A percentile compares a stretch with the other conserved stretches of the same genome.
Conservation (phyloP, 2,113 vertebrate genomes). For the Lucifuga dentata region DNA sequence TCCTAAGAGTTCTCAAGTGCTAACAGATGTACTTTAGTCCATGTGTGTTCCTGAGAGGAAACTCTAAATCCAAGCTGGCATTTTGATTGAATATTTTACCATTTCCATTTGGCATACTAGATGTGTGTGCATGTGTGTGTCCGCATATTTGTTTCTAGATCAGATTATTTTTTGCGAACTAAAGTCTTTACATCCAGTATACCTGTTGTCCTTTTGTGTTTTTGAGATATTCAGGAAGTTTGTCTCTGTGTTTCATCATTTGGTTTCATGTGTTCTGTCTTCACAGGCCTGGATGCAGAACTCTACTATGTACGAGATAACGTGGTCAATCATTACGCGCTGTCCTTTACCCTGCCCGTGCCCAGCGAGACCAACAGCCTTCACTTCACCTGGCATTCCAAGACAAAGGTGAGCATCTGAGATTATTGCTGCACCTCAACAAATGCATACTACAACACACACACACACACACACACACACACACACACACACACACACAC, state of each 20-base stretch:
- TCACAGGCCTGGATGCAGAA: conserved; percentile 94
- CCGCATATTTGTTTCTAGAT: not conserved
- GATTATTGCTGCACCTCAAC: too few species aligned
- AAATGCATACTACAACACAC: not conserved
- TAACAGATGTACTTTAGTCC: conserved; percentile 63
- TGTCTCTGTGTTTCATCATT: not conserved
- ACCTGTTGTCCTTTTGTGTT: not conserved
- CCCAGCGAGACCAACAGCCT: conserved; percentile 95
- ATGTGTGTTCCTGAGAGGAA: conserved; percentile 40
- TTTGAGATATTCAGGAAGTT: not conserved
- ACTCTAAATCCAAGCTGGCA: conserved; percentile 14
- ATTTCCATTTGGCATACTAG: conserved; percentile 5
- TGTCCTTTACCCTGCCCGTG: conserved; percentile 94
- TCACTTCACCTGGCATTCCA: conserved; percentile 96
- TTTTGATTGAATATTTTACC: conserved; percentile 27
- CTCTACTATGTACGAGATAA: conserved; percentile 96
- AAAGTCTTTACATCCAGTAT: not conserved
- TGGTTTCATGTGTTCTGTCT: not conserved
- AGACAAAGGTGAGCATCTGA: conserved; percentile 84
- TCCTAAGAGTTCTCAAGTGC: conserved; percentile 60
- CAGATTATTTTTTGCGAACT: not conserved
- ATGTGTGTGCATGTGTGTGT: not conserved
- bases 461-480: not conserved
- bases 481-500: too few species aligned
- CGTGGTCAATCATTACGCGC: conserved; percentile 92